These are phyloP conservation scores for Nyctereutes procyonoides DNA, from an alignment of 2,113 vertebrate genomes.

Conservation along the genomic window DNA sequence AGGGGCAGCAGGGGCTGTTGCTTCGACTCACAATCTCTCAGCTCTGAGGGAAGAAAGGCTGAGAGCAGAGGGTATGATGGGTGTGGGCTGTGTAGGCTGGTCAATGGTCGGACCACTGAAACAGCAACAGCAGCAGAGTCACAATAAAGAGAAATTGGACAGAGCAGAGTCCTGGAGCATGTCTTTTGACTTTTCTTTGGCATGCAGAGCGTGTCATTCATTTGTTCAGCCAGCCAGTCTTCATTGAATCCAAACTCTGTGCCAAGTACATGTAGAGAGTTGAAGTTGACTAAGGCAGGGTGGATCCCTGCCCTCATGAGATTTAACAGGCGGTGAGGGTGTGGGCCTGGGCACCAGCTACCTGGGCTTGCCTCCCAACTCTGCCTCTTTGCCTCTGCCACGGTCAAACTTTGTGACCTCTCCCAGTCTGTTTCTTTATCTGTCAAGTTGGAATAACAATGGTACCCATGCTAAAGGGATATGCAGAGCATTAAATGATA, in stretches of 20 bases:
- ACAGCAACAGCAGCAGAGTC: background rate
- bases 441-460: background rate
- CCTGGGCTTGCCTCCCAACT: background rate
- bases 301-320: background rate
- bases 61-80: background rate
- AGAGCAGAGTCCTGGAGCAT: background rate
- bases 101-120: background rate
- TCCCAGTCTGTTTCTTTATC: background rate
- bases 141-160: background rate
- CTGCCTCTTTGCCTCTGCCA: background rate
- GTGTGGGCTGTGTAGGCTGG: accelerated
- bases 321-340: background rate
- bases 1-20: background rate
- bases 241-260: background rate
- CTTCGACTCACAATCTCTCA: background rate
- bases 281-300: background rate
- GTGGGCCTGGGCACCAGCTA: too few species aligned
- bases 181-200: background rate
- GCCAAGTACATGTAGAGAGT: background rate
- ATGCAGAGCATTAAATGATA: background rate
- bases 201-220: background rate
- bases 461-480: background rate
- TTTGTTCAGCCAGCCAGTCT: too few species aligned
- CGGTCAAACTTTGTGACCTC: background rate
- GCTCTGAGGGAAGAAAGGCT: background rate